A percentile compares a stretch with the other conserved stretches of the same genome.
Evolutionary conservation across 2,113 vertebrate species (phyloP).

Genomic region (Scopus umbretta): DNA sequence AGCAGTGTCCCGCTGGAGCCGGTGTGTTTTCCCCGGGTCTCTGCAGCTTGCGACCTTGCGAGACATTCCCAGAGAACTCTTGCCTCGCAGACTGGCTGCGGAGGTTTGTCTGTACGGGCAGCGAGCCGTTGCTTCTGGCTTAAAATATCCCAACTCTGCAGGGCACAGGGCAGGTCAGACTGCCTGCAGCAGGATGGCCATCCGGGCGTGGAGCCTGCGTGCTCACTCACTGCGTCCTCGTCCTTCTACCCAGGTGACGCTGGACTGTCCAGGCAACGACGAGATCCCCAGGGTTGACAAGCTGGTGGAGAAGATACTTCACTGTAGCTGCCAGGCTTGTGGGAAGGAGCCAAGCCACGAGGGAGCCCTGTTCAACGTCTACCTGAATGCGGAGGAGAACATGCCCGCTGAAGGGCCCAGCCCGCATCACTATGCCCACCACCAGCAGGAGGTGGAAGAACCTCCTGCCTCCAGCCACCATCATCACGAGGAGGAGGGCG

Average conservation of each 20-base stretch:
- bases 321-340: conserved; percentile 96
- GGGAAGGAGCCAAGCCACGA: conserved; percentile 89
- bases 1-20: background rate
- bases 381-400: conserved; percentile 80
- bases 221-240: rapidly evolving
- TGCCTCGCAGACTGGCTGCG: background rate
- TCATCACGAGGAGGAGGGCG: conserved; percentile 52
- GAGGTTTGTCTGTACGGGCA: rapidly evolving
- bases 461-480: conserved; percentile 20
- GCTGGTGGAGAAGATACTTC: conserved; percentile 93
- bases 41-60: background rate
- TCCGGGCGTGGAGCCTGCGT: rapidly evolving
- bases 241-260: conserved; percentile 77
- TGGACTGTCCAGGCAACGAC: conserved; percentile 88
- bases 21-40: background rate
- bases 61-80: background rate
- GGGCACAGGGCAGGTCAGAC: background rate
- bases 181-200: rapidly evolving
- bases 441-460: conserved; percentile 36
- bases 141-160: background rate
- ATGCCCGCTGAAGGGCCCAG: conserved; percentile 63
- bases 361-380: conserved; percentile 86
- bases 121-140: background rate
- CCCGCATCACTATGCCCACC: conserved; percentile 52
- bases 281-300: conserved; percentile 91